phyloP scores from a whole-genome alignment of 2,888 invertebrate species.

The Cremastinae sp. region DNA sequence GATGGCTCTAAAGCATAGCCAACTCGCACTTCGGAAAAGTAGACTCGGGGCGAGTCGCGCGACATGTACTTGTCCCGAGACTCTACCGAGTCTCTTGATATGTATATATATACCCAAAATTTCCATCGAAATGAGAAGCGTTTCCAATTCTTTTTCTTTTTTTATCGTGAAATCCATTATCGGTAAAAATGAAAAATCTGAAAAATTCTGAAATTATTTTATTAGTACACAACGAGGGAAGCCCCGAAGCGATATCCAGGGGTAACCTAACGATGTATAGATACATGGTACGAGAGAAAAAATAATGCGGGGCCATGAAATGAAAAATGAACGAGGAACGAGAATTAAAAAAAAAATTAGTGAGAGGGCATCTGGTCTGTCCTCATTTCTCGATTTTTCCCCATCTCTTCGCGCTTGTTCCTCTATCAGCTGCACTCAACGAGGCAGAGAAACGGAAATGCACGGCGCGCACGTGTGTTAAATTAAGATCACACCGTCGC shows the following conservation, averaged over 20 bases:
- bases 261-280: background rate
- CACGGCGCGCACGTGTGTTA: slow-evolving; percentile 62
- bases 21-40: too few relatives aligned
- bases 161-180: too few relatives aligned
- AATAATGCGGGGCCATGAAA: slow-evolving; percentile 1
- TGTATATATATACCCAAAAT: too few relatives aligned
- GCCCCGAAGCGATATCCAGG: background rate
- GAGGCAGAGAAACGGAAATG: slow-evolving; percentile 43
- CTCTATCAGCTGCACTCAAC: slow-evolving; percentile 32
- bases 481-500: slow-evolving; percentile 65
- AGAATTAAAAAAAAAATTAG: slow-evolving; percentile 20
- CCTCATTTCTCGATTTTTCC: background rate
- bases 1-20: too few relatives aligned
- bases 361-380: slow-evolving; percentile 8
- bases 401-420: slow-evolving; percentile 19
- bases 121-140: too few relatives aligned
- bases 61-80: too few relatives aligned
- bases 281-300: background rate
- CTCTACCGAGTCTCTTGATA: too few relatives aligned
- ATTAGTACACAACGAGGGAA: too few relatives aligned
- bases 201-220: too few relatives aligned
- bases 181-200: background rate
- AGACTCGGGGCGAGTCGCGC: too few relatives aligned
- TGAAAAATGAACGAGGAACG: slow-evolving; percentile 16
- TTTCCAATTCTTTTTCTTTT: too few relatives aligned